These are phyloP conservation scores for Callipepla squamata DNA, from an alignment of 2,113 vertebrate genomes.

Conservation along the genomic window DNA sequence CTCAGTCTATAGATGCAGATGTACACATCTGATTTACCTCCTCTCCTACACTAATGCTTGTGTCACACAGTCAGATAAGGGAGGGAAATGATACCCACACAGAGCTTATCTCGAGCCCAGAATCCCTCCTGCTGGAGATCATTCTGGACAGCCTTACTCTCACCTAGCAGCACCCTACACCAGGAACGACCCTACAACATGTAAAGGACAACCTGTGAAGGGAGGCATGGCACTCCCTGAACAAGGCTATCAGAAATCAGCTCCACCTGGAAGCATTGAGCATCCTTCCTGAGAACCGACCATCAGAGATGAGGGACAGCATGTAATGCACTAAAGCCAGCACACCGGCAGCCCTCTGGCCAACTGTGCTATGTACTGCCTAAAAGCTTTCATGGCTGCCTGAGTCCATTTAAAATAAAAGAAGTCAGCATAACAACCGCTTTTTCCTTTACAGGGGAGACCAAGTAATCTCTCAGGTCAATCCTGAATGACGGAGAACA, in stretches of 20 bases:
- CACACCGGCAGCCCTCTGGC: neutral
- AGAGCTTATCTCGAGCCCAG: neutral
- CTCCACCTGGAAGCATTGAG: neutral
- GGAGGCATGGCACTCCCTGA: accelerated
- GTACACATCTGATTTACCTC: neutral
- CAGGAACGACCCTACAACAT: accelerated
- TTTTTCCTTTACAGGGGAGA: constrained; percentile 24
- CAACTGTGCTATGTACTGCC: neutral
- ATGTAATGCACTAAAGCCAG: neutral
- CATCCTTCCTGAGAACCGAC: neutral
- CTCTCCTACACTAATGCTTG: neutral
- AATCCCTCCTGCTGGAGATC: neutral
- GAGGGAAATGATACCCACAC: neutral
- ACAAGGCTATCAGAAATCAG: neutral
- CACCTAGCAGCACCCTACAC: neutral
- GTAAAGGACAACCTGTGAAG: neutral
- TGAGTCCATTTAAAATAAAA: constrained; percentile 46
- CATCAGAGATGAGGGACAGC: neutral
- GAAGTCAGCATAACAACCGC: neutral
- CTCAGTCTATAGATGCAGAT: neutral
- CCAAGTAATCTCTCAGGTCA: constrained; percentile 7
- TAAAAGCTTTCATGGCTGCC: constrained; percentile 55
- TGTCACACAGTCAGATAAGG: neutral
- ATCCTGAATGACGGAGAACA: constrained; percentile 1
- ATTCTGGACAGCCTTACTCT: neutral